phyloP scores from a whole-genome alignment of 1,140 invertebrate species.

The Temnothorax nylanderi region DNA sequence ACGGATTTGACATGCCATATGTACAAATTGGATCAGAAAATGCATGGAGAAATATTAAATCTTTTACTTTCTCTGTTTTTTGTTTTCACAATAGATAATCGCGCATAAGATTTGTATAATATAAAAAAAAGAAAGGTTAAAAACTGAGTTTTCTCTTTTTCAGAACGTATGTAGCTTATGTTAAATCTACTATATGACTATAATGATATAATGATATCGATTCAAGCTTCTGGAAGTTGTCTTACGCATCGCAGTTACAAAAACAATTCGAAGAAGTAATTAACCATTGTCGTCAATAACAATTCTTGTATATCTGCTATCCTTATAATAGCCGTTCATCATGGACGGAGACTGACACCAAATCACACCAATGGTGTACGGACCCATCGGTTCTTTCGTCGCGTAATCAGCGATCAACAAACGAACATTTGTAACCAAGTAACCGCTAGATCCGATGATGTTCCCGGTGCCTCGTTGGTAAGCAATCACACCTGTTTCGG shows the following conservation, averaged over 20 bases:
- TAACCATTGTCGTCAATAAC: not conserved
- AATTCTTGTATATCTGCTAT: not conserved
- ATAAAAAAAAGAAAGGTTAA: too few relatives aligned
- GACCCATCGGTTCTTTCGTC: not conserved
- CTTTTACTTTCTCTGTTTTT: too few relatives aligned
- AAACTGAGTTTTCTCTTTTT: too few relatives aligned
- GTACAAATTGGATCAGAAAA: too few relatives aligned
- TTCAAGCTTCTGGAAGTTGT: too few relatives aligned
- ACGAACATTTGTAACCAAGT: not conserved
- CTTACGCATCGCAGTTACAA: not conserved
- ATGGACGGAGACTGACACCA: not conserved
- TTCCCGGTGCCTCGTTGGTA: not conserved
- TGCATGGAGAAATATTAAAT: too few relatives aligned
- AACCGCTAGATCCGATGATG: not conserved
- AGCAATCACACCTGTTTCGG: constrained; percentile 4
- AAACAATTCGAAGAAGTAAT: not conserved
- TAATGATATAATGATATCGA: too few relatives aligned
- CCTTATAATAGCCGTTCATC: not conserved
- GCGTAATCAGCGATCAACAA: not conserved
- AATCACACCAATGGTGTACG: not conserved
- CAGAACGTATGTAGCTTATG: too few relatives aligned
- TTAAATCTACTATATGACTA: too few relatives aligned
- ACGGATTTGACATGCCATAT: not conserved
- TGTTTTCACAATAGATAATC: too few relatives aligned
- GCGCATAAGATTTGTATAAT: too few relatives aligned